Base-by-base conservation (phyloP, 1,140 invertebrate species). In the Leptoteleia sp. region DNA sequence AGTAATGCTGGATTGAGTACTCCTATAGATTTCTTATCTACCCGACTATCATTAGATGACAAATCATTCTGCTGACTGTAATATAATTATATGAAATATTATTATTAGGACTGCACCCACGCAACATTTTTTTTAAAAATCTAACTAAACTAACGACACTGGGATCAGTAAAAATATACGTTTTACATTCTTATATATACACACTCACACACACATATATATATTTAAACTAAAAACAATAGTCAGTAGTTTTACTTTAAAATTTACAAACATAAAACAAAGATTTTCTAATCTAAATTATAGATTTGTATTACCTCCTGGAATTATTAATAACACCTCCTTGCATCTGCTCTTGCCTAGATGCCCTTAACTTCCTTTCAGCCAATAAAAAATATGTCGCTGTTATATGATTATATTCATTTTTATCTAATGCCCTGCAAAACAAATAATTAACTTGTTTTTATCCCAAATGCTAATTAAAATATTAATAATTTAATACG, bases 321-420 rank as follows among this genome's bases (percentile, higher is more conserved):
- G 83, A 83, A 76, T 88, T 83, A 43, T 85, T 80, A 1, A 87
- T 80, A 33, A 85, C 78, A 17, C 87, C 86, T 35, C 91, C 91
- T 57, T 89, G 87, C 22, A 86, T 85, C 64, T 91, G 90, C 82
- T 95, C 93, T 76, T 93, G 92, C 15, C 93, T 88, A 55, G 94
- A 92, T 37, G 93, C 91, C 84, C 93, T 92, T 15, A 98, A 90
- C 87, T 97, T 96, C 64, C 97, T 90, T 90, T 99, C 98, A 15
- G 97, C 98, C 70, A 99, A 90, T 79, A 99, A 90, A 90, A 97
- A 99, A 90, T 99, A 99, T 19, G 98, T 99, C 17, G 98, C 98
- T 22, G 98, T 99, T 78, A 99, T 95, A 88, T 99, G 97, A 90
- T 98, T 98, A 89, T 99, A 99, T 83, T 97, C 96, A 90, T 99